Evolutionary conservation across 2,797 vertebrate genomes (phyloP).

Genomic region (Hemitrygon akajei): DNA sequence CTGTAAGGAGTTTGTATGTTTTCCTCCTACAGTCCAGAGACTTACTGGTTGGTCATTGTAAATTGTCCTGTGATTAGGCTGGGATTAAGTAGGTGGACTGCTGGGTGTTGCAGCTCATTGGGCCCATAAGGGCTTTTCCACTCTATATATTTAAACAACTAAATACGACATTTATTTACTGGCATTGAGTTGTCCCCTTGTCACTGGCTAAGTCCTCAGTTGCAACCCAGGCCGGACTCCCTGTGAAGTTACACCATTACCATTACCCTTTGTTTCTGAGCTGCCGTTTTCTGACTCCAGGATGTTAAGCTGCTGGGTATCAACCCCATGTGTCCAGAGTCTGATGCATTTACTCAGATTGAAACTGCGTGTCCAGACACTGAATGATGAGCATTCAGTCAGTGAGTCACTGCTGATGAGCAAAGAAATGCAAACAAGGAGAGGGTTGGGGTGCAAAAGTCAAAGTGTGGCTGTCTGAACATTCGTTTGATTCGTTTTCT

Average conservation of each 20-base stretch:
- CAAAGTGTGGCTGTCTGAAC: neutral
- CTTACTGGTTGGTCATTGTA: no score
- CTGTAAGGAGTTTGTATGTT: no score
- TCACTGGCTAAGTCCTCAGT: neutral
- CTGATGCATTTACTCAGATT: neutral
- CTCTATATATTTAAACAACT: no score
- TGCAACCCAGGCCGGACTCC: neutral
- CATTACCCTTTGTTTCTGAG: no score
- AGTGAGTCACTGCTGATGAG: neutral
- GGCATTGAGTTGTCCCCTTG: neutral
- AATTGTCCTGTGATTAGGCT: no score
- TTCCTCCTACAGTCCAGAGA: no score
- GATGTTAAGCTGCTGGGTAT: neutral
- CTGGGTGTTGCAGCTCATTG: no score
- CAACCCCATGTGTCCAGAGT: neutral
- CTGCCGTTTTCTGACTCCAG: neutral
- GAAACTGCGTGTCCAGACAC: neutral
- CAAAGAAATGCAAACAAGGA: neutral
- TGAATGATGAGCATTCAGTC: neutral
- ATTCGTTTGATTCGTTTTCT: neutral
- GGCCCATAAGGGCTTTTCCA: no score
- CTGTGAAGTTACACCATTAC: neutral
- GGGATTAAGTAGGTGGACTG: no score
- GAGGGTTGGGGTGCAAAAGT: no score
- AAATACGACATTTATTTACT: neutral